Percentiles rank a stretch among this genome's conserved stretches.
Conservation (phyloP, 2,113 vertebrate genomes). For the Spheniscus mendiculus region DNA sequence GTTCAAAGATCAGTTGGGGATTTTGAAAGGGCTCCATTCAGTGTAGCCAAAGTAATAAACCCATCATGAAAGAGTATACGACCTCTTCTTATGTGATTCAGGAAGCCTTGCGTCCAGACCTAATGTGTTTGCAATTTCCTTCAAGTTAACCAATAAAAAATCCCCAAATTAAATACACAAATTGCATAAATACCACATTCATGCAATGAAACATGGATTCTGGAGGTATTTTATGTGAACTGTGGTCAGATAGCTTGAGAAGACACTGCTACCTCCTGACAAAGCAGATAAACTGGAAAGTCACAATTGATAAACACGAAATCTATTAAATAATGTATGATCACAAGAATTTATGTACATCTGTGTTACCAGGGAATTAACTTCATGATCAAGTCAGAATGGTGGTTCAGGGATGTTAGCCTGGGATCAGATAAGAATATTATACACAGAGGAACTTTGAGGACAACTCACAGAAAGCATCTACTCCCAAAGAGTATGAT, state of each 20-base stretch:
- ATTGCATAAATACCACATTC: not conserved
- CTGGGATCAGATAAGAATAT: not conserved
- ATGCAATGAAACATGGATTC: not conserved
- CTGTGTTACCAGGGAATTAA: not conserved
- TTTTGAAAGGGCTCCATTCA: not conserved
- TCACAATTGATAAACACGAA: not conserved
- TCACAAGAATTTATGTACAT: not conserved
- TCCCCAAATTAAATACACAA: not conserved
- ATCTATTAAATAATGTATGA: not conserved
- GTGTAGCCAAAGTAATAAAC: not conserved
- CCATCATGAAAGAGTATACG: not conserved
- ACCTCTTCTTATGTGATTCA: not conserved
- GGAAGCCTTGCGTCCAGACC: not conserved
- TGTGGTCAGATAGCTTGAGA: not conserved
- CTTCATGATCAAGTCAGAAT: not conserved
- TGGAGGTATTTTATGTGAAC: not conserved
- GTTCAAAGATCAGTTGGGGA: not conserved
- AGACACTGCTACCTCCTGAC: not conserved
- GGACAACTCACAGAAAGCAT: not conserved
- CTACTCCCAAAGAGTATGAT: not conserved
- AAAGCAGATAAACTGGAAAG: not conserved
- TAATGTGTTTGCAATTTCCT: not conserved
- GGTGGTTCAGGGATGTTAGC: not conserved
- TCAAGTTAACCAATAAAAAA: not conserved
- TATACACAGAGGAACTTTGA: not conserved